Base-by-base conservation (phyloP, 2,888 invertebrate genomes). In the Coronaproctus castanopsis region DNA sequence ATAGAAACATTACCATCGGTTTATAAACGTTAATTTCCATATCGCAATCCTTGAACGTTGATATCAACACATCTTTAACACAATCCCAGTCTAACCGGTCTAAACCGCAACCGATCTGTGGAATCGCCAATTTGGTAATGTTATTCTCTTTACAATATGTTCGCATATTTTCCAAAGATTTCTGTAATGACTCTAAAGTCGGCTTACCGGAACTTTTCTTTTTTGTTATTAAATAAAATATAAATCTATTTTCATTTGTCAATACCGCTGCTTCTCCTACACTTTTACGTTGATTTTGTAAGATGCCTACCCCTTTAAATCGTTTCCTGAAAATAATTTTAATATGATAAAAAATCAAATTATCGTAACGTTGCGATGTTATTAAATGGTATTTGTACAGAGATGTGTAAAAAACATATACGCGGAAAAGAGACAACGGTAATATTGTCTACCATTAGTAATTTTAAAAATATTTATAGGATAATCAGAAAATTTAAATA, bases 81-180 rank as follows among this genome's bases (percentile, higher is more conserved):
- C 55, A 49, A 22, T 22, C 10, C 82, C 82, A 83, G 61, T 79
- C 72, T 2, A 83, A 71, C 20, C 76, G 70, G 69, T 82, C 82
- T 52, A 82, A 73, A 24, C 82, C 82, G 67, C 81, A 82, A 2
- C 81, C 82, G 63, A 83, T 78, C 58, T 74, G 70, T 0, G 83
- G 83, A 68, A 82, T 78, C 1, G 80, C 79, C 57, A 83, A 64
- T 54, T 76, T 72, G 24, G 69, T 69, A 0, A 82, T 76, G 10
- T 73, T 66, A 64, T 79, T 70, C 57, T 72, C 64, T 23, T 70
- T 66, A 62, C 75, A 71, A 62, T 76, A 75, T 3, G 70, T 63
- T 63, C 69, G 71, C 71, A 78, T 69, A 54, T 70, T 67, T 21
- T 62, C n/a, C 54, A 75, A 65, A 64, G 19, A 64, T 19, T 55